A percentile compares a stretch with the other conserved stretches of the same genome.
Evolutionary conservation across 2,113 vertebrate species (phyloP).

Genomic region (Loxodonta africana): DNA sequence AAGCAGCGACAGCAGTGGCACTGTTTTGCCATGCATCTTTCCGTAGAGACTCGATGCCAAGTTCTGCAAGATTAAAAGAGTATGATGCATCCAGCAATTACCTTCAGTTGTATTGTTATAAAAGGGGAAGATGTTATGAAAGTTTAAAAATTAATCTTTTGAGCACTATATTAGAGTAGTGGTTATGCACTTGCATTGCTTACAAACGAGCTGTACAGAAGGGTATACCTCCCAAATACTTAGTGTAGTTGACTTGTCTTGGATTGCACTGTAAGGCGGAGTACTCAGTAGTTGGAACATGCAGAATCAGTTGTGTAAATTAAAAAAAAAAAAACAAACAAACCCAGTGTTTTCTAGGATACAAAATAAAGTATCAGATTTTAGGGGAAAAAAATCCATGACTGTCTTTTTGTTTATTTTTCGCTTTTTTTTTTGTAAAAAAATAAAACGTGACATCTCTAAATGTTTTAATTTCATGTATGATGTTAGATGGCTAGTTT

Average conservation of each 20-base stretch:
- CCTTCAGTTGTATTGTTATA: constrained; percentile 78
- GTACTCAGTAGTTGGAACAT: constrained; percentile 80
- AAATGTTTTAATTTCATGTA: constrained; percentile 78
- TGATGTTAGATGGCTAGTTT: constrained; percentile 76
- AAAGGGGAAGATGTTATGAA: constrained; percentile 80
- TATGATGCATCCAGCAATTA: constrained; percentile 76
- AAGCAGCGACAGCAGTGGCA: constrained; percentile 83
- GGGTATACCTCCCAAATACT: constrained; percentile 80
- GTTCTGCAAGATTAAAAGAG: constrained; percentile 83
- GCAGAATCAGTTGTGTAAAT: constrained; percentile 83
- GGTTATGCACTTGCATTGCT: constrained; percentile 87
- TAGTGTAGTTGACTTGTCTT: constrained; percentile 84
- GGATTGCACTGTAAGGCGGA: constrained; percentile 82
- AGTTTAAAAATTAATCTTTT: constrained; percentile 82
- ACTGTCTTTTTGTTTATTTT: constrained; percentile 65
- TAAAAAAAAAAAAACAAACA: neutral
- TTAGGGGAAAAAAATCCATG: constrained; percentile 77
- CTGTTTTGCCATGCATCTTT: constrained; percentile 85
- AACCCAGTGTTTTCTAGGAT: constrained; percentile 82
- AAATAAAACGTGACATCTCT: constrained; percentile 70
- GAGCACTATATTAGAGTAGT: constrained; percentile 88
- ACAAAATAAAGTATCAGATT: constrained; percentile 74
- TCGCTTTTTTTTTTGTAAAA: constrained; percentile 55
- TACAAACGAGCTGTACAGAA: constrained; percentile 86
- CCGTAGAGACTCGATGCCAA: constrained; percentile 85